phyloP scores from a whole-genome alignment of 1,140 invertebrate genomes.

The Periplaneta americana region DNA sequence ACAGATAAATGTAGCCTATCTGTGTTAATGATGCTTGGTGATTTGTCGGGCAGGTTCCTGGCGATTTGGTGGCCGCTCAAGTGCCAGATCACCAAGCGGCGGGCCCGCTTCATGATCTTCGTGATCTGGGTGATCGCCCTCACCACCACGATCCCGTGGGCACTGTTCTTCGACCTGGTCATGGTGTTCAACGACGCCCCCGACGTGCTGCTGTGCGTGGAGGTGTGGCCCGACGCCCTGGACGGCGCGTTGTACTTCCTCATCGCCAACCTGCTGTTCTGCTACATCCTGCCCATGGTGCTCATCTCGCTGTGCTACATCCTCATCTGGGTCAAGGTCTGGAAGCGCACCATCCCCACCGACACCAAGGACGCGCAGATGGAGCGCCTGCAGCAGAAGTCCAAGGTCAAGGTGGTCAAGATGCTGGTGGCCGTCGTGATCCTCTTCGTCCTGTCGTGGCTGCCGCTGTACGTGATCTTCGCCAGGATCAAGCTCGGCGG shows the following conservation, averaged over 20 bases:
- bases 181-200: constrained; percentile 64
- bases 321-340: constrained; percentile 89
- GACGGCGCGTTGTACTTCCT: constrained; percentile 82
- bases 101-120: constrained; percentile 80
- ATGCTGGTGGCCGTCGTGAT: constrained; percentile 95
- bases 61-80: constrained; percentile 93
- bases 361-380: constrained; percentile 88
- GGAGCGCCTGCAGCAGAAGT: constrained; percentile 86
- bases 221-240: constrained; percentile 76
- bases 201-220: constrained; percentile 67
- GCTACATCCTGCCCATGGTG: constrained; percentile 89
- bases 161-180: constrained; percentile 81
- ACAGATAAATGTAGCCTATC: no score
- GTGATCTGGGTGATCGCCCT: constrained; percentile 86
- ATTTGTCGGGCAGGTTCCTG: constrained; percentile 80
- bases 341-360: constrained; percentile 77
- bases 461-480: constrained; percentile 89
- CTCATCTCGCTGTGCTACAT: constrained; percentile 90
- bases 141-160: constrained; percentile 81
- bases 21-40: not conserved
- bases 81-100: constrained; percentile 81
- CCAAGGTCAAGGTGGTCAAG: constrained; percentile 90
- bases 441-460: constrained; percentile 90
- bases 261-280: constrained; percentile 81
- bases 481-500: constrained; percentile 77